phyloP scores from a whole-genome alignment of 1,140 invertebrate species.

The Rhopalosiphum padi region DNA sequence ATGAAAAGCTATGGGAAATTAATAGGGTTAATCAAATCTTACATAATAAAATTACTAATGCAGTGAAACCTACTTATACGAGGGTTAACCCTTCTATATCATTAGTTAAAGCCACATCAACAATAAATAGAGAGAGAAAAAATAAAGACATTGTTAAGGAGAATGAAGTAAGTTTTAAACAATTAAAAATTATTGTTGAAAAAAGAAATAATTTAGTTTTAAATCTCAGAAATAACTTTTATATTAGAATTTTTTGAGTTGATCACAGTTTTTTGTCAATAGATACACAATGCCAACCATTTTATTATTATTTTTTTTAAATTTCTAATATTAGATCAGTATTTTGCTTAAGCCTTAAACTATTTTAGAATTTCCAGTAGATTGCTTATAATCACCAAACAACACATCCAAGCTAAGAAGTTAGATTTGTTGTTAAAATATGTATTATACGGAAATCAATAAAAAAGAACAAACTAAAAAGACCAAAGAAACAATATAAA shows the following conservation, averaged over 20 bases:
- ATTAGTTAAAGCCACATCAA: background rate
- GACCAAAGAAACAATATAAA: too few species aligned
- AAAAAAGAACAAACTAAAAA: too few species aligned
- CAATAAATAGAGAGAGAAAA: constrained; percentile 15
- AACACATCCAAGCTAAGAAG: background rate
- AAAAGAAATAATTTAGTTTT: background rate
- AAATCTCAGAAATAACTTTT: background rate
- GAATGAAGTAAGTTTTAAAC: constrained; percentile 28
- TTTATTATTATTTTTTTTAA: background rate
- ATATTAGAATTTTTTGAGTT: background rate
- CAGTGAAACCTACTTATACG: background rate
- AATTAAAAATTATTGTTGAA: background rate
- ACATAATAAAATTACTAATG: constrained; percentile 27
- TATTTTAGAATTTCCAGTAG: background rate
- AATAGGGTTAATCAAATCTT: constrained; percentile 30
- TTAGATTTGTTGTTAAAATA: too few species aligned
- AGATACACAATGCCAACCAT: background rate
- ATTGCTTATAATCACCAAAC: background rate
- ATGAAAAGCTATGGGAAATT: constrained; percentile 32
- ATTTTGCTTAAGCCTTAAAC: too few species aligned
- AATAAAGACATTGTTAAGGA: constrained; percentile 1
- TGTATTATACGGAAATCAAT: too few species aligned
- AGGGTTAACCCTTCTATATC: background rate
- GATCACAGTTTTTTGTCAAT: background rate
- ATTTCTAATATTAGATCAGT: background rate